Evolutionary conservation across 1,140 invertebrate species (phyloP).

Genomic region (Temnothorax nylanderi): DNA sequence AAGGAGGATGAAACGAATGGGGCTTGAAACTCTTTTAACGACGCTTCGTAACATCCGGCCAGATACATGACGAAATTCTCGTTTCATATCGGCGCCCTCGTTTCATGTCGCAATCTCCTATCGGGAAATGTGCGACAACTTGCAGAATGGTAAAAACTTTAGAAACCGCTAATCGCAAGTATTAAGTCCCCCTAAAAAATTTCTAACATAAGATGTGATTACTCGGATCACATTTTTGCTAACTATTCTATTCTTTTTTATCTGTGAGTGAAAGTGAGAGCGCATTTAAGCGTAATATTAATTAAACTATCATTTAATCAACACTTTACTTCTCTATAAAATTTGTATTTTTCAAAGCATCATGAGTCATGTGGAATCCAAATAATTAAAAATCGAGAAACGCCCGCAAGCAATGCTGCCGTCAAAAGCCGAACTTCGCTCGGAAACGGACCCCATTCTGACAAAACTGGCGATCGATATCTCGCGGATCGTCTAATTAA

Average conservation of each 20-base stretch:
- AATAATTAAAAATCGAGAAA: neutral
- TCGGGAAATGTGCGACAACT: neutral
- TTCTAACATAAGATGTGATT: too few species aligned
- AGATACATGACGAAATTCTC: slow-evolving; percentile 36
- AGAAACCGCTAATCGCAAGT: neutral
- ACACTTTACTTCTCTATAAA: neutral
- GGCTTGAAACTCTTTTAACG: slow-evolving; percentile 44
- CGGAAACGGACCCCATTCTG: neutral
- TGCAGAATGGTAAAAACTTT: neutral
- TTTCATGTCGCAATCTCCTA: neutral
- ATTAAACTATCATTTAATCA: neutral
- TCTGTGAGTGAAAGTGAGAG: neutral
- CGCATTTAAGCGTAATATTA: neutral
- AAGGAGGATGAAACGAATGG: neutral
- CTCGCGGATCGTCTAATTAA: slow-evolving; percentile 3
- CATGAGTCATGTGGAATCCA: neutral
- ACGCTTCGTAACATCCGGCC: slow-evolving; percentile 36
- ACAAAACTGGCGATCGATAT: neutral
- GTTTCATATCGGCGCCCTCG: slow-evolving; percentile 25
- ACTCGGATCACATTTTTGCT: neutral
- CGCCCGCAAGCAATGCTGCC: too few species aligned
- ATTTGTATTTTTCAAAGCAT: neutral
- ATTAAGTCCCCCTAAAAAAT: neutral
- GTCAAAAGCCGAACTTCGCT: neutral
- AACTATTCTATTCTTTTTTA: neutral